Conservation (phyloP, 2,888 invertebrate species). For the Agriopis marginaria region DNA sequence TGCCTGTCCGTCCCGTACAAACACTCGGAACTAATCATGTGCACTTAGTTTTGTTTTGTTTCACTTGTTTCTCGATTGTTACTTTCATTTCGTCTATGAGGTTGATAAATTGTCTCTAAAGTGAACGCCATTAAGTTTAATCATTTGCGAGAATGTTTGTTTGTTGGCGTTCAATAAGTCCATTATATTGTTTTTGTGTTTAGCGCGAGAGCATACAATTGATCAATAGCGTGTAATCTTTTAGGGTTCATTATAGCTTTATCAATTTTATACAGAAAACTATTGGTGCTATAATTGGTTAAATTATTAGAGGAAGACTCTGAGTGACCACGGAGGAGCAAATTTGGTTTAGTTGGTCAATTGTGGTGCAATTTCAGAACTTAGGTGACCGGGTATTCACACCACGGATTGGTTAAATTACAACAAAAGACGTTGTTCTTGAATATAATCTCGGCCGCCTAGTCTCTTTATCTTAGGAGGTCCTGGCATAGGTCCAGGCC, state of each 20-base stretch:
- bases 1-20: constrained; percentile 57
- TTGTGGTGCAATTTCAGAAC: too few relatives aligned
- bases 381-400: too few relatives aligned
- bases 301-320: too few relatives aligned
- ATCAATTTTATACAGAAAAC: too few relatives aligned
- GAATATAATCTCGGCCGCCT: neutral
- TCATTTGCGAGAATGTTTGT: constrained; percentile 10
- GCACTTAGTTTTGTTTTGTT: constrained; percentile 43
- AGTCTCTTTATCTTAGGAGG: constrained; percentile 8
- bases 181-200: neutral
- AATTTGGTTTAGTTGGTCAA: too few relatives aligned
- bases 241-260: too few relatives aligned
- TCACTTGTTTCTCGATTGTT: constrained; percentile 30
- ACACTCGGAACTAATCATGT: constrained; percentile 48
- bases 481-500: constrained; percentile 15
- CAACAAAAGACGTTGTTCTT: neutral
- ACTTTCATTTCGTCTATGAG: constrained; percentile 37
- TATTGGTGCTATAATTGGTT: too few relatives aligned
- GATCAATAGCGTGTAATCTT: too few relatives aligned
- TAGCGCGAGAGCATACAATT: too few relatives aligned
- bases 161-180: neutral
- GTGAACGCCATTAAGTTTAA: constrained; percentile 10
- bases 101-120: constrained; percentile 20
- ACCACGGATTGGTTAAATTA: neutral
- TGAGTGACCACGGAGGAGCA: too few relatives aligned